A percentile compares a stretch with the other conserved stretches of the same genome.
phyloP scores from a whole-genome alignment of 1,140 invertebrate species.

The Drosophila kurseongensis region DNA sequence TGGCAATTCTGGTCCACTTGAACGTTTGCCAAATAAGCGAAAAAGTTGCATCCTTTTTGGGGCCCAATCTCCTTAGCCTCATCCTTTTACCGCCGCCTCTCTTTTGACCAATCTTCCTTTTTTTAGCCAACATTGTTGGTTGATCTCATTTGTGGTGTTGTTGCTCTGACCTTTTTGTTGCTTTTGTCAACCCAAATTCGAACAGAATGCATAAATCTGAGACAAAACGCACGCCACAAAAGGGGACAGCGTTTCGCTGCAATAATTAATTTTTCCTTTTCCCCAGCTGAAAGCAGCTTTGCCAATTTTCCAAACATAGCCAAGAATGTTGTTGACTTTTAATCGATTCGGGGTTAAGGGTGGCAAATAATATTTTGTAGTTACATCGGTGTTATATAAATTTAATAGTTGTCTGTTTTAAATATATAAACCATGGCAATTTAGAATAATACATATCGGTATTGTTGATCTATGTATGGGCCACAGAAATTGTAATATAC shows the following conservation, averaged over 20 bases:
- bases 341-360: constrained; percentile 10
- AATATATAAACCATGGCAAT: too few species aligned
- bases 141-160: constrained; percentile 7
- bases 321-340: constrained; percentile 9
- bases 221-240: constrained; percentile 15
- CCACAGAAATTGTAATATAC: too few species aligned
- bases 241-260: background rate
- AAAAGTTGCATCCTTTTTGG: constrained; percentile 58
- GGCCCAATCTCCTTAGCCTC: background rate
- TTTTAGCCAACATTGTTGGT: constrained; percentile 12
- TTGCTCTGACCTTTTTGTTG: constrained; percentile 37
- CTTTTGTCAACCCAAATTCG: constrained; percentile 52
- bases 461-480: too few species aligned
- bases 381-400: background rate
- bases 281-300: constrained; percentile 1
- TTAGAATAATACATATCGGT: too few species aligned
- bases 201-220: constrained; percentile 66
- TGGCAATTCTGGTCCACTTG: constrained; percentile 68
- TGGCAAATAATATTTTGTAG: background rate
- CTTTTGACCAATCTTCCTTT: background rate
- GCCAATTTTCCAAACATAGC: constrained; percentile 1
- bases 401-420: too few species aligned
- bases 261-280: constrained; percentile 44
- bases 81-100: background rate
- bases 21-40: constrained; percentile 78